phyloP scores from a whole-genome alignment of 2,797 vertebrate species.

The Limosa lapponica region DNA sequence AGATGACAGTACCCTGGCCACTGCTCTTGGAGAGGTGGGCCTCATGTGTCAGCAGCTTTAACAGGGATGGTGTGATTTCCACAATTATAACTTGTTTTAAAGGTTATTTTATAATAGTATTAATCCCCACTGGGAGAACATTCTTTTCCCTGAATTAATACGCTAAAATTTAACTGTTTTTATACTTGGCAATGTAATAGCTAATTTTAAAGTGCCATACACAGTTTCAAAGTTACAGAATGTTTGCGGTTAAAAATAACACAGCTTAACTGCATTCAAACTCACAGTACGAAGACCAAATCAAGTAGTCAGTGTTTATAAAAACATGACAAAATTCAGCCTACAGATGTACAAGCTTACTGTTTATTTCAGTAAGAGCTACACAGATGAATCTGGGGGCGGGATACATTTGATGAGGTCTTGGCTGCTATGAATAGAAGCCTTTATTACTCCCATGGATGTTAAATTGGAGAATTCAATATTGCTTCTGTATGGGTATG shows the following conservation, averaged over 20 bases:
- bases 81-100: neutral
- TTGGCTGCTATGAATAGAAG: neutral
- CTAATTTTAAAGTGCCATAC: neutral
- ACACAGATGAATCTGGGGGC: neutral
- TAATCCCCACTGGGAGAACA: neutral
- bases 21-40: neutral
- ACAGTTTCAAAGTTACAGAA: neutral
- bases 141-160: neutral
- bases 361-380: neutral
- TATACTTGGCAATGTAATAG: neutral
- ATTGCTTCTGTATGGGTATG: neutral
- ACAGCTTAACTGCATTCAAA: neutral
- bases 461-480: neutral
- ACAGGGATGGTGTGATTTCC: neutral
- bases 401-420: neutral
- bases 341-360: neutral
- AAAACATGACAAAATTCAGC: neutral
- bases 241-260: neutral
- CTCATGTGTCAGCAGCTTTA: neutral
- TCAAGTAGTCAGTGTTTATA: neutral
- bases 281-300: neutral
- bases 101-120: neutral
- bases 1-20: neutral
- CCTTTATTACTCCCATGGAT: neutral
- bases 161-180: neutral